A percentile compares a stretch with the other conserved stretches of the same genome.
Evolutionary conservation across 2,113 vertebrate genomes (phyloP).

Genomic region (Hydrochoerus hydrochaeris): DNA sequence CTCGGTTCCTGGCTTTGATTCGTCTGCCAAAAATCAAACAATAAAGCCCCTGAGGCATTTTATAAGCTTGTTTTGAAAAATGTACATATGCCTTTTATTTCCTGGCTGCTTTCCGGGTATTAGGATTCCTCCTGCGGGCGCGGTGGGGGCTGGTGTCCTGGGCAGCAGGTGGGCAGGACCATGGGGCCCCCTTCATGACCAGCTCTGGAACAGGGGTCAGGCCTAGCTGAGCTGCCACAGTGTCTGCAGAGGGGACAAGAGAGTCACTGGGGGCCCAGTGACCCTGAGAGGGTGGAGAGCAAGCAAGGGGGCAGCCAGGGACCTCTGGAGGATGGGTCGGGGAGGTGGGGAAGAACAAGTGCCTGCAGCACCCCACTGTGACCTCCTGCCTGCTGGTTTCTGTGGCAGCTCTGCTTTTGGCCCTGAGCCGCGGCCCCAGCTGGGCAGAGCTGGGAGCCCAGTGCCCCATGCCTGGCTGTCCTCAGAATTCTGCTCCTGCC

Average conservation of each 20-base stretch:
- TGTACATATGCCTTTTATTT: slow-evolving; percentile 48
- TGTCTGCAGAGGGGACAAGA: too few species aligned
- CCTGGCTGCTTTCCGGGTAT: slow-evolving; percentile 50
- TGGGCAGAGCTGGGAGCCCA: neutral
- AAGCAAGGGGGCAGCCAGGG: neutral
- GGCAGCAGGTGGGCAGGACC: neutral
- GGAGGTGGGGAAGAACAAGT: too few species aligned
- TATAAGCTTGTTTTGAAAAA: slow-evolving; percentile 63
- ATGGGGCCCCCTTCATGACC: neutral
- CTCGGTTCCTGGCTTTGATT: neutral
- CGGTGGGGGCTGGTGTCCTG: neutral
- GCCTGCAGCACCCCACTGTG: neutral
- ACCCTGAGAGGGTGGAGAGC: neutral
- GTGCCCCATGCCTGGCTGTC: neutral
- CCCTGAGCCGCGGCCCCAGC: neutral
- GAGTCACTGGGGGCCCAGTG: too few species aligned
- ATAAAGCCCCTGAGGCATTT: slow-evolving; percentile 53
- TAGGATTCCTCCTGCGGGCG: slow-evolving; percentile 21
- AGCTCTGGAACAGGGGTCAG: neutral
- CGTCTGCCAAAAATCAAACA: slow-evolving; percentile 56
- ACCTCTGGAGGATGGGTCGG: neutral
- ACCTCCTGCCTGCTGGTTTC: neutral
- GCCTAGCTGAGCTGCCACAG: neutral
- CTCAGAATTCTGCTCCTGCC: neutral
- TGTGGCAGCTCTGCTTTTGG: neutral